A percentile compares a stretch with the other conserved stretches of the same genome.
Evolutionary conservation across 2,888 invertebrate species (phyloP).

Genomic region (Sarcophaga variegata): DNA sequence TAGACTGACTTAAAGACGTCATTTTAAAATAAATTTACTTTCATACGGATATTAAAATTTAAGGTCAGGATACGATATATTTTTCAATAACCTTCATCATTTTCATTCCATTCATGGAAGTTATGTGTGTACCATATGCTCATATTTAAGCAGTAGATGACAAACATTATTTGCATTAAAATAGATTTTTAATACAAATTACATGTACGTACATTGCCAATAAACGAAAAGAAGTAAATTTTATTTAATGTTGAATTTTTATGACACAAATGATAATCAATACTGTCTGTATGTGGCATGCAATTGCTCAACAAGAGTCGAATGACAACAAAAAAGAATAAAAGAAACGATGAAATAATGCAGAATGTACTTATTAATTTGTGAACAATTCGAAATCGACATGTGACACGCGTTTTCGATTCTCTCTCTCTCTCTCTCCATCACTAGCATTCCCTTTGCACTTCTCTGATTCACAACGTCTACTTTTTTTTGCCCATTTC

Average conservation of each 20-base stretch:
- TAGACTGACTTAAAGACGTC: no score
- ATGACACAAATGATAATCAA: slow-evolving; percentile 55
- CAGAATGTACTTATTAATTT: slow-evolving; percentile 77
- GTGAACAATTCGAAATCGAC: slow-evolving; percentile 80
- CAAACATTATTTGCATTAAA: no score
- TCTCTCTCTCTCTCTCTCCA: slow-evolving; percentile 67
- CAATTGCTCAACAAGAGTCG: not conserved
- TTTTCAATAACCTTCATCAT: no score
- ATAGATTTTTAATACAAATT: no score
- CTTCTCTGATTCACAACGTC: not conserved
- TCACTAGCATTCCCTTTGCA: no score
- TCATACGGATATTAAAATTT: no score
- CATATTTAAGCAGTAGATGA: no score
- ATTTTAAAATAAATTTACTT: no score
- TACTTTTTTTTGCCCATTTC: slow-evolving; percentile 48
- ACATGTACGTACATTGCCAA: no score
- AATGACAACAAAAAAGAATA: not conserved
- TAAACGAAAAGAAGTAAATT: not conserved
- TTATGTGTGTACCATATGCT: no score
- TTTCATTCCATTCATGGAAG: no score
- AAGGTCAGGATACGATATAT: no score
- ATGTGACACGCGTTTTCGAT: slow-evolving; percentile 79
- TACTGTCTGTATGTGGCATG: slow-evolving; percentile 46
- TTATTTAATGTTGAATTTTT: slow-evolving; percentile 46
- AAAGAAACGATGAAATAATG: slow-evolving; percentile 19